Evolutionary conservation across 2,113 vertebrate species (phyloP).

Genomic region (Sphaerodactylus townsendi): DNA sequence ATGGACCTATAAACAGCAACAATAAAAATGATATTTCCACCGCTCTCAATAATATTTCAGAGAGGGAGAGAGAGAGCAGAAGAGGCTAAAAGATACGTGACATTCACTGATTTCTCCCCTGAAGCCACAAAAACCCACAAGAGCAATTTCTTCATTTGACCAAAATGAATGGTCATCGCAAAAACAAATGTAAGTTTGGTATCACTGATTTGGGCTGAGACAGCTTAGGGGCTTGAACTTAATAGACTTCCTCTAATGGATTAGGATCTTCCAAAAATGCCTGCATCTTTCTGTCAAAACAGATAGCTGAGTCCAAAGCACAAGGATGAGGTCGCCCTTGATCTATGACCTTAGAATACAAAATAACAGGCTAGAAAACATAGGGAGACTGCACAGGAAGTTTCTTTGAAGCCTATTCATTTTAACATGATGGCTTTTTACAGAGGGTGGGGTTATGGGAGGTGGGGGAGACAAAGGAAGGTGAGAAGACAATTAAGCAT

Average conservation of each 20-base stretch:
- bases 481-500: slow-evolving; percentile 68
- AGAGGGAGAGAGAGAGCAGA: slow-evolving; percentile 54
- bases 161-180: slow-evolving; percentile 82
- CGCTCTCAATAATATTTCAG: slow-evolving; percentile 76
- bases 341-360: slow-evolving; percentile 78
- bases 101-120: slow-evolving; percentile 81
- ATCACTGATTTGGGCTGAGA: slow-evolving; percentile 75
- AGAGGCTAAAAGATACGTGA: slow-evolving; percentile 80
- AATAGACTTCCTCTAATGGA: slow-evolving; percentile 80
- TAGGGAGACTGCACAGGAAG: slow-evolving; percentile 56
- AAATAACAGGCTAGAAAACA: slow-evolving; percentile 55
- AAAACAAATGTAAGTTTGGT: slow-evolving; percentile 79
- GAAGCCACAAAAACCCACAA: slow-evolving; percentile 74
- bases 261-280: slow-evolving; percentile 67
- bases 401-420: slow-evolving; percentile 64
- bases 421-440: slow-evolving; percentile 63
- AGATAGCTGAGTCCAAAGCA: slow-evolving; percentile 72
- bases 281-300: slow-evolving; percentile 76
- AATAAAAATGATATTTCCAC: slow-evolving; percentile 63
- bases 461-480: not conserved
- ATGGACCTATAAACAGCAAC: slow-evolving; percentile 73
- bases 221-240: slow-evolving; percentile 78
- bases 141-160: slow-evolving; percentile 80
- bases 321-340: slow-evolving; percentile 72
- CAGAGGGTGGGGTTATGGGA: not conserved